These are phyloP conservation scores for Nesospiza acunhae DNA, from an alignment of 2,113 vertebrate genomes.

Conservation along the genomic window DNA sequence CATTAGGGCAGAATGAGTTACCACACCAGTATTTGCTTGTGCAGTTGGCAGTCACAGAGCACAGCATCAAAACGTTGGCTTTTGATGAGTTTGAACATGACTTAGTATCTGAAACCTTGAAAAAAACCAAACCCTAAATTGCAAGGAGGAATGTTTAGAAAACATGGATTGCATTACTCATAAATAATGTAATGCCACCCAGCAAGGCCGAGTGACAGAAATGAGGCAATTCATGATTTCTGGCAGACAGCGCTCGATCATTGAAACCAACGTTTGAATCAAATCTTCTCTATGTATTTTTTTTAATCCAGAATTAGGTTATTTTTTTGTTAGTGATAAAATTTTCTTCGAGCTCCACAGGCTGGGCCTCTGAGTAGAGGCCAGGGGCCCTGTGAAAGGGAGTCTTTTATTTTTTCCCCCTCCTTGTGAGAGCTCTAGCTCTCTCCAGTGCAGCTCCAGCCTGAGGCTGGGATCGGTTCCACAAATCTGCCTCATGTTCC, in stretches of 20 bases:
- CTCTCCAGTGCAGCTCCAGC: background rate
- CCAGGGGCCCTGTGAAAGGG: constrained; percentile 47
- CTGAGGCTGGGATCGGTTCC: background rate
- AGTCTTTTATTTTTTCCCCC: background rate
- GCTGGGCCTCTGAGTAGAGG: constrained; percentile 1
- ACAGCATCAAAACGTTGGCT: background rate
- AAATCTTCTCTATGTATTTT: background rate
- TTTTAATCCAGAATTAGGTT: constrained; percentile 27
- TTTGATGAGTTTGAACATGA: background rate
- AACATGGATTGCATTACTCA: constrained; percentile 35
- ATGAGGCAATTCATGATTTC: constrained; percentile 11
- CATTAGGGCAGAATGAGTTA: background rate
- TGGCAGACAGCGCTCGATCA: background rate
- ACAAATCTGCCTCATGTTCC: background rate
- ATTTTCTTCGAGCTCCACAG: constrained; percentile 27
- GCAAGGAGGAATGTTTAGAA: background rate
- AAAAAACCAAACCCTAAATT: background rate
- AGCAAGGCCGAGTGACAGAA: background rate
- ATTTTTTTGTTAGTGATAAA: background rate
- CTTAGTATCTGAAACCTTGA: background rate
- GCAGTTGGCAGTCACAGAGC: background rate
- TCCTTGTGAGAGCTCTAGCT: background rate
- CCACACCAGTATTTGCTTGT: background rate
- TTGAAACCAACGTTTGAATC: background rate
- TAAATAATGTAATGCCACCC: constrained; percentile 37